These are phyloP conservation scores for Microcebus griseorufus DNA, from an alignment of 2,113 vertebrate species.

Conservation along the genomic window DNA sequence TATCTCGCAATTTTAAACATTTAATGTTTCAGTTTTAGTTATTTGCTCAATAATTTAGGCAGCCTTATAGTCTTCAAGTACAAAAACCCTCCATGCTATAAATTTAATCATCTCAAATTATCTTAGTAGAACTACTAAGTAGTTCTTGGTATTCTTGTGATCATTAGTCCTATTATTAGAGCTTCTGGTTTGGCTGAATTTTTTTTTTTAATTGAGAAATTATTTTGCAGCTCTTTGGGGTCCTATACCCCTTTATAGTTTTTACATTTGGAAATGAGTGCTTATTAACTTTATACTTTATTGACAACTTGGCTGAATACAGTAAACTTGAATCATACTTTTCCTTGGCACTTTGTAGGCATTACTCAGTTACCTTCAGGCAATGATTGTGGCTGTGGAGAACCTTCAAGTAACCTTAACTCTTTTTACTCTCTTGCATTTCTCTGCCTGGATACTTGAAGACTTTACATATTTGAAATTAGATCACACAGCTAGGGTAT, in stretches of 20 bases:
- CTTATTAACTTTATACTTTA: not conserved
- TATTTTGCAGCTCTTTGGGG: not conserved
- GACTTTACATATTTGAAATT: not conserved
- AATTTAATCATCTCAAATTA: not conserved
- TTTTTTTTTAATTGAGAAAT: not conserved
- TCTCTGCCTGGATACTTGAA: not conserved
- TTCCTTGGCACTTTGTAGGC: not conserved
- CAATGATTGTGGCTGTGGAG: not conserved
- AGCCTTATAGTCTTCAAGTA: not conserved
- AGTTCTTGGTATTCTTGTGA: not conserved
- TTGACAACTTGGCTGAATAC: not conserved
- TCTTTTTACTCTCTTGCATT: not conserved
- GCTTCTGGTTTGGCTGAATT: not conserved
- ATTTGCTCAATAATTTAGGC: not conserved
- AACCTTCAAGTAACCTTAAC: not conserved
- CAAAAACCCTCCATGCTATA: not conserved
- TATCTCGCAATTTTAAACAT: not conserved
- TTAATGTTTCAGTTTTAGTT: not conserved
- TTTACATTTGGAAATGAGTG: not conserved
- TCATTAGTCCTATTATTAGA: not conserved
- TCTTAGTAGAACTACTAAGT: not conserved
- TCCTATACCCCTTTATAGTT: not conserved
- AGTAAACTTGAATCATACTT: not conserved
- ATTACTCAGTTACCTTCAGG: not conserved
- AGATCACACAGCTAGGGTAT: not conserved